phyloP scores from a whole-genome alignment of 2,797 vertebrate species.

The Leucoraja ocellata region DNA sequence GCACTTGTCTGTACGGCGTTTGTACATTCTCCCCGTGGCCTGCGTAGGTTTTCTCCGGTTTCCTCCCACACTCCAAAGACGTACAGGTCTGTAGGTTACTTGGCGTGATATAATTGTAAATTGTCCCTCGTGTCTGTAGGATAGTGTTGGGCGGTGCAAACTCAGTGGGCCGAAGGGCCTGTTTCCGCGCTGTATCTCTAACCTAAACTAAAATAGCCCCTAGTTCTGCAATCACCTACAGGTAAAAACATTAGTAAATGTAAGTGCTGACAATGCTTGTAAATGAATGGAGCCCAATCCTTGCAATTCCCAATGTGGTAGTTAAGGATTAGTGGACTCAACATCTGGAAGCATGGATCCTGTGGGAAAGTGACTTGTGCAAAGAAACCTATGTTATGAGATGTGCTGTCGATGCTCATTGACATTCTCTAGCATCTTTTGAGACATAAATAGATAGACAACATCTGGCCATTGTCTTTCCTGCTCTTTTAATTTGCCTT shows the following conservation, averaged over 20 bases:
- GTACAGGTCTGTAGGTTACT: too few relatives aligned
- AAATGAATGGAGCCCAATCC: constrained; percentile 4
- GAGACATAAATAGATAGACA: constrained; percentile 2
- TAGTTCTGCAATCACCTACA: not conserved
- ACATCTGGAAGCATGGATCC: constrained; percentile 29
- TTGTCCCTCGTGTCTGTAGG: too few relatives aligned
- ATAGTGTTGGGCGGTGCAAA: too few relatives aligned
- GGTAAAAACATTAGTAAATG: constrained; percentile 15
- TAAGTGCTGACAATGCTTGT: constrained; percentile 29
- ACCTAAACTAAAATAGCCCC: not conserved
- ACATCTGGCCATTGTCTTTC: constrained; percentile 15
- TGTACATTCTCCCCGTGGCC: too few relatives aligned
- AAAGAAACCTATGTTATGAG: constrained; percentile 3
- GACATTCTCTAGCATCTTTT: not conserved
- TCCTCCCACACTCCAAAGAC: too few relatives aligned
- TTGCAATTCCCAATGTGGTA: not conserved
- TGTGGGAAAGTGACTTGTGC: not conserved
- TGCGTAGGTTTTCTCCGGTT: too few relatives aligned
- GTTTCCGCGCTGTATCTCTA: too few relatives aligned
- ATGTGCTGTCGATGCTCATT: not conserved
- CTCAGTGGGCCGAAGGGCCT: too few relatives aligned
- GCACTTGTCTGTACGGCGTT: too few relatives aligned
- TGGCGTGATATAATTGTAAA: too few relatives aligned
- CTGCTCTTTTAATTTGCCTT: constrained; percentile 13
- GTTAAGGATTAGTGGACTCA: not conserved